Conservation (phyloP, 2,888 invertebrate genomes). For the Acanthosepion esculentum region DNA sequence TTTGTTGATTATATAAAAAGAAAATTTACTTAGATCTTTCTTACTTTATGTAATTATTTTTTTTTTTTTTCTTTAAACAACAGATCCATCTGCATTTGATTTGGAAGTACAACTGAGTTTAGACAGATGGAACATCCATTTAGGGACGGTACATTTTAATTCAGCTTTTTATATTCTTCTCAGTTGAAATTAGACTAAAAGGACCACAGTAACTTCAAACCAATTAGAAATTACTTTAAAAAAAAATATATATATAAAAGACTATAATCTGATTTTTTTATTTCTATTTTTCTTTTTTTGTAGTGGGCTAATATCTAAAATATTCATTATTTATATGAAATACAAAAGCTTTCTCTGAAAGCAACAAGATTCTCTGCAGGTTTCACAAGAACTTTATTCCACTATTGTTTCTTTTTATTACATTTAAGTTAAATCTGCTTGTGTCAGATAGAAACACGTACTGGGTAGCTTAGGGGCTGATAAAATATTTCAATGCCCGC, state of each 20-base stretch:
- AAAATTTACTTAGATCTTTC: not conserved
- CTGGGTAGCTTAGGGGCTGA: not conserved
- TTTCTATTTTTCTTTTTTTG: not conserved
- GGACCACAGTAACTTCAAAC: not conserved
- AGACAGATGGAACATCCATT: not conserved
- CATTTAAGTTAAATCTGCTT: not conserved
- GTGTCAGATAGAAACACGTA: not conserved
- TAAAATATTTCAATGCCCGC: not conserved
- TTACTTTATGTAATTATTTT: not conserved
- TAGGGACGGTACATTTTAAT: not conserved
- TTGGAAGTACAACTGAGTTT: not conserved
- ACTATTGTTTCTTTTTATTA: not conserved
- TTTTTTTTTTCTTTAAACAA: not conserved
- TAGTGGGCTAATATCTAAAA: not conserved
- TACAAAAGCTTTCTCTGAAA: not conserved
- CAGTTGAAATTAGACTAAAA: not conserved
- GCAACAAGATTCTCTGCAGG: not conserved
- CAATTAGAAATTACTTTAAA: not conserved
- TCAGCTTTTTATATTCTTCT: not conserved
- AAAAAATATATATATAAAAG: not conserved
- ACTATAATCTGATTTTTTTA: not conserved
- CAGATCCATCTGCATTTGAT: not conserved
- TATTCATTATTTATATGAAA: not conserved
- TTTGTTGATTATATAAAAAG: not conserved
- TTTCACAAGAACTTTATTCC: not conserved